A percentile compares a stretch with the other conserved stretches of the same genome.
phyloP scores from a whole-genome alignment of 2,113 vertebrate genomes.

The Nothoprocta perdicaria region DNA sequence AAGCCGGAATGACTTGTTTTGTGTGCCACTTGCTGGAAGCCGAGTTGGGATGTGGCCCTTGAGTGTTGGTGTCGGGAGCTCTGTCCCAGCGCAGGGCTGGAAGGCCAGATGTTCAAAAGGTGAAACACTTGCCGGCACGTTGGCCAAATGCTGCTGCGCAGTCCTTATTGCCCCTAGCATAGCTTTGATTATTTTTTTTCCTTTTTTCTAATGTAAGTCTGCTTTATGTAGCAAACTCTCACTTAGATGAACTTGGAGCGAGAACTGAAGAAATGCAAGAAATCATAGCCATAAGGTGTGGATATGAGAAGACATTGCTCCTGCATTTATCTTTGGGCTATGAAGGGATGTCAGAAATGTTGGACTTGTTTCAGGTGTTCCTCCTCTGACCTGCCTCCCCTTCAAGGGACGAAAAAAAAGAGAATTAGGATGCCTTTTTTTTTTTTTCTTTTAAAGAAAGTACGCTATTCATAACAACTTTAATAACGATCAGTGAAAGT shows the following conservation, averaged over 20 bases:
- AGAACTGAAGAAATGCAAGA: neutral
- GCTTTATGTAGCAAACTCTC: neutral
- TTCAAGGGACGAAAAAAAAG: neutral
- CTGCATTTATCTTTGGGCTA: neutral
- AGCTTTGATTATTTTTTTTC: neutral
- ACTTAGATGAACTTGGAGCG: neutral
- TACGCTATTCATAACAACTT: neutral
- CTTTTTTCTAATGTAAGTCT: neutral
- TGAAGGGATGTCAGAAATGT: neutral
- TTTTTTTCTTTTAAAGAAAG: neutral
- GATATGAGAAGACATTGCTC: neutral
- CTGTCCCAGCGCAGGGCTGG: neutral
- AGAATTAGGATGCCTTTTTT: neutral
- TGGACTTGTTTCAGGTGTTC: neutral
- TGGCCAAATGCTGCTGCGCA: neutral
- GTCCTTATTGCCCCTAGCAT: neutral
- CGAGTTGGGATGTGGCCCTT: neutral
- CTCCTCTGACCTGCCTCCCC: neutral
- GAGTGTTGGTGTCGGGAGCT: no score
- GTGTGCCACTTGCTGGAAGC: neutral
- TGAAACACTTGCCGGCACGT: rapidly evolving
- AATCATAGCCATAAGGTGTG: neutral
- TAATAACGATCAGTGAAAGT: neutral
- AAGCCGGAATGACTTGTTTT: neutral
- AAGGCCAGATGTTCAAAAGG: neutral